Evolutionary conservation across 2,797 vertebrate species (phyloP), one percentile per base, ranked within the genome.

Genomic region (Gila robusta): DNA sequence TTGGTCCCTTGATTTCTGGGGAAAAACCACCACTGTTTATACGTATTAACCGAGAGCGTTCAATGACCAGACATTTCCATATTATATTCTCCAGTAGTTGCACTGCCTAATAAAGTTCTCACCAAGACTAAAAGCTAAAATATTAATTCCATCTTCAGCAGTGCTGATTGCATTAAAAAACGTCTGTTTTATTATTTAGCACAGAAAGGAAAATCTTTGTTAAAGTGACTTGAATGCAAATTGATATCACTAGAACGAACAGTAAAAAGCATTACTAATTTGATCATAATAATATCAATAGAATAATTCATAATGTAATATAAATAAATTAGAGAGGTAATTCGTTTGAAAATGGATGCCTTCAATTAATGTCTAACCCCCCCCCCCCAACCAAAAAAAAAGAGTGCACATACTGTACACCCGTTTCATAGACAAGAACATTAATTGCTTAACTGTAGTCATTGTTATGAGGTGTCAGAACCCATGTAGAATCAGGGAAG

Each of bases 251-350:
- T 89, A 91, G 92, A 93, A 93, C 87, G 92, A 94, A 94, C 92
- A 93, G 87, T 89, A 92, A 93, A 93, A 93, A 93, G 92, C 94
- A 92, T 92, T 94, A 92, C 93, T 96, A 94, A 96, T 95, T 94
- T 96, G 94, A 94, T 92, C 94, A 91, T 94, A 93, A 94, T 95
- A 96, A 95, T 95, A 96, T 95, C 96, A 96, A 96, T 95, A 95
- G 95, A 96, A 96, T 96, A 95, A 96, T 96, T 96, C 94, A 96
- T 96, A 93, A 90, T 73, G 26, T 90, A 93, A 94, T 95, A 96
- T 96, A 95, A 96, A 96, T 96, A 96, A 95, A 96, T 96, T 93
- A 96, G 93, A 93, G 94, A 93, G 94, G 93, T 94, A 95, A 95
- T 96, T 94, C 93, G 79, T 95, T 95, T 95, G 93, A 94, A 95